Evolutionary conservation across 2,797 vertebrate species (phyloP).

Genomic region (Notolabrus celidotus): DNA sequence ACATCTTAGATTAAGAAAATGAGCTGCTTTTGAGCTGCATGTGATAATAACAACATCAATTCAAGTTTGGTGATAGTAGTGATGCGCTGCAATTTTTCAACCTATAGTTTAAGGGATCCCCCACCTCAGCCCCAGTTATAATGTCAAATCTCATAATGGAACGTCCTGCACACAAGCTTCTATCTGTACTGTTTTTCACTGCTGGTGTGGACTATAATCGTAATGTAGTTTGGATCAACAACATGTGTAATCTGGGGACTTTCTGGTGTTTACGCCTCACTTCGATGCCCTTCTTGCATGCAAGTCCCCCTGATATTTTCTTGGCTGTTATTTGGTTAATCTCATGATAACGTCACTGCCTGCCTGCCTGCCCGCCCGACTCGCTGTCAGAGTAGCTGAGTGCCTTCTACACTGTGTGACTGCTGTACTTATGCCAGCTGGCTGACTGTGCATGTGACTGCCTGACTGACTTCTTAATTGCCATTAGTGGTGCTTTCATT

Average conservation of each 20-base stretch:
- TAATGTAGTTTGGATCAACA: neutral
- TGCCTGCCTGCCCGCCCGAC: neutral
- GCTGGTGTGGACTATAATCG: neutral
- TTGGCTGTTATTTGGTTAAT: neutral
- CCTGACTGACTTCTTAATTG: neutral
- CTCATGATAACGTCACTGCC: neutral
- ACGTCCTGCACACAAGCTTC: neutral
- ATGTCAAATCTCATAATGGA: neutral
- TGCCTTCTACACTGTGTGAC: neutral
- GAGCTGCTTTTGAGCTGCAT: conserved; percentile 1
- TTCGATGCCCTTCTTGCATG: neutral
- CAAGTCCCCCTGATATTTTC: neutral
- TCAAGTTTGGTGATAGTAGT: neutral
- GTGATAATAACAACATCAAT: neutral
- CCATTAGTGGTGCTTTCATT: neutral
- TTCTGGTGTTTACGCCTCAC: neutral
- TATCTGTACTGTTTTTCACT: neutral
- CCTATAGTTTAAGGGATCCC: neutral
- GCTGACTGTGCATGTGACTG: neutral
- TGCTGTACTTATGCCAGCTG: neutral
- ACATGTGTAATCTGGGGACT: neutral
- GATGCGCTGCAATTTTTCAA: neutral
- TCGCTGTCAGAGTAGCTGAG: neutral
- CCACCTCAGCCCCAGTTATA: too few species aligned
- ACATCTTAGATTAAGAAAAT: conserved; percentile 6